phyloP scores from a whole-genome alignment of 2,797 vertebrate species.

The Hyperoplus lanceolatus region DNA sequence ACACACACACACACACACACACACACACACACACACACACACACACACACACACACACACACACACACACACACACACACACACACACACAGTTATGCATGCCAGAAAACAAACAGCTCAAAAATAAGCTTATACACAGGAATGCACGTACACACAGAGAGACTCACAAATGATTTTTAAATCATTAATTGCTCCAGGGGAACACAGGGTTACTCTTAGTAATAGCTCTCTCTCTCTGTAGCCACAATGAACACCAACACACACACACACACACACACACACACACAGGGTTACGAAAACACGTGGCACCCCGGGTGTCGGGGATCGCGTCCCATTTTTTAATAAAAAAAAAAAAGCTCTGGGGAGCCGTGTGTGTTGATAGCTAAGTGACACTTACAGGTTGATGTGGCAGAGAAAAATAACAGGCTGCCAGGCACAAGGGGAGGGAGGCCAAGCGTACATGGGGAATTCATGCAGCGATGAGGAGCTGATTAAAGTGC shows the following conservation, averaged over 20 bases:
- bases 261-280: conserved; percentile 19
- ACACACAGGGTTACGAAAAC: conserved; percentile 42
- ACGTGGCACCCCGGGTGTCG: conserved; percentile 53
- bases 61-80: conserved; percentile 4
- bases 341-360: conserved; percentile 80
- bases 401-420: conserved; percentile 72
- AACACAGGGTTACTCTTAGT: conserved; percentile 65
- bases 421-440: conserved; percentile 70
- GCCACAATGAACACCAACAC: conserved; percentile 68
- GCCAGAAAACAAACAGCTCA: conserved; percentile 35
- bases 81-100: conserved; percentile 5
- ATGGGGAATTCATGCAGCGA: conserved; percentile 74
- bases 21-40: not conserved
- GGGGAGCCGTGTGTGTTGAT: conserved; percentile 74
- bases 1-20: conserved; percentile 12
- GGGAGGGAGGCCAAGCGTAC: conserved; percentile 67
- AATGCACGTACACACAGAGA: conserved; percentile 18
- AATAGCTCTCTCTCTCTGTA: conserved; percentile 67
- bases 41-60: not conserved
- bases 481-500: conserved; percentile 78
- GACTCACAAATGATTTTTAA: conserved; percentile 46
- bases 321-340: conserved; percentile 74
- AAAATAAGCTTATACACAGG: conserved; percentile 19
- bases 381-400: conserved; percentile 85
- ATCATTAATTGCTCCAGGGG: conserved; percentile 70